These are phyloP conservation scores for Aegotheles bennettii DNA, from an alignment of 2,113 vertebrate genomes.

Conservation along the genomic window DNA sequence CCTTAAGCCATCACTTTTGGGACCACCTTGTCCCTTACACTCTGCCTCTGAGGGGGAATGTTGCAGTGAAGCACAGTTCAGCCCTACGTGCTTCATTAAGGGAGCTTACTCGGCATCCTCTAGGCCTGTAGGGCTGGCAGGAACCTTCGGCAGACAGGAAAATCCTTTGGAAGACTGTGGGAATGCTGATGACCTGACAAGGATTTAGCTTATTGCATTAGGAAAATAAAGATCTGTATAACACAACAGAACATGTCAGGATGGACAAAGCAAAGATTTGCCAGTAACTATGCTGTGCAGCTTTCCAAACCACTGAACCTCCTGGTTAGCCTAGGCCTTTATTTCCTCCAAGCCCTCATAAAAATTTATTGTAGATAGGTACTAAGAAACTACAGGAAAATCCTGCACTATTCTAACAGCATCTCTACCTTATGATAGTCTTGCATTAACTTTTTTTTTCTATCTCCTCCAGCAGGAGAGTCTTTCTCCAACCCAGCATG, in stretches of 20 bases:
- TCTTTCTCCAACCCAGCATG: background rate
- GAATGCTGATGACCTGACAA: background rate
- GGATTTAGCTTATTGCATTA: slow-evolving; percentile 10
- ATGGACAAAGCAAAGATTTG: background rate
- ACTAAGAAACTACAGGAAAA: slow-evolving; percentile 7
- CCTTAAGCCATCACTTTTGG: background rate
- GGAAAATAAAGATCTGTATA: slow-evolving; percentile 17
- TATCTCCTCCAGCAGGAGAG: background rate
- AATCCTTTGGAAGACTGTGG: background rate
- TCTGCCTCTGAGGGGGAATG: background rate
- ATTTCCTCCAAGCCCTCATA: background rate
- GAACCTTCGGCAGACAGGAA: background rate
- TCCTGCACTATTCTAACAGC: background rate
- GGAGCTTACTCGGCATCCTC: background rate
- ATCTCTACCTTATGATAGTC: background rate
- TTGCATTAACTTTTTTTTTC: background rate
- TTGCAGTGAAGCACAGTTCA: background rate
- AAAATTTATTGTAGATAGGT: slow-evolving; percentile 24
- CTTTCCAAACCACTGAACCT: slow-evolving; percentile 16
- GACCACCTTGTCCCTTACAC: background rate
- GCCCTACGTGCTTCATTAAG: background rate
- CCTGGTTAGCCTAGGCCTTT: background rate
- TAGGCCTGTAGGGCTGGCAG: background rate
- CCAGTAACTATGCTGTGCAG: background rate
- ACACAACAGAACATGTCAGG: background rate